These are phyloP conservation scores for Serrognathus titanus DNA, from an alignment of 2,888 invertebrate genomes.

Conservation along the genomic window DNA sequence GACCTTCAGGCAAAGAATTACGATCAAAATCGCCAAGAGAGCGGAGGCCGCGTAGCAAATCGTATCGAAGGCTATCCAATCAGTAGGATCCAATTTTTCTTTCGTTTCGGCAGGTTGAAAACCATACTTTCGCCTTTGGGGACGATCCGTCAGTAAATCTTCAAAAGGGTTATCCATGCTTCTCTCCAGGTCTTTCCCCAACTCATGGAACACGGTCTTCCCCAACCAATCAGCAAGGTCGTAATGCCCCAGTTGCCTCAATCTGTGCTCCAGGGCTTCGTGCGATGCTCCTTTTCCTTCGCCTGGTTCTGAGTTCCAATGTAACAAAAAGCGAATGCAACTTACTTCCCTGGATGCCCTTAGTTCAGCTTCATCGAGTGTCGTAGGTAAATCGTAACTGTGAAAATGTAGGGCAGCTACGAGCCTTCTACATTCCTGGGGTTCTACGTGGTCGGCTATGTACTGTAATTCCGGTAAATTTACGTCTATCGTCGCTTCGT, in stretches of 20 bases:
- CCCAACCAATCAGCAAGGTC: constrained; percentile 63
- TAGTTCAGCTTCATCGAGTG: constrained; percentile 48
- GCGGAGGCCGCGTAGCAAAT: constrained; percentile 25
- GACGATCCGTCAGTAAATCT: constrained; percentile 22
- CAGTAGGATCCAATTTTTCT: constrained; percentile 24
- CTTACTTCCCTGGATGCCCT: constrained; percentile 52
- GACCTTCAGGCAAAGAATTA: constrained; percentile 14
- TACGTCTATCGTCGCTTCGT: constrained; percentile 39
- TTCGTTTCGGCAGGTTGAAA: constrained; percentile 21
- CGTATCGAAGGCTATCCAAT: constrained; percentile 39
- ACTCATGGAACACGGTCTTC: constrained; percentile 53
- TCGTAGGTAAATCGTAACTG: constrained; percentile 47
- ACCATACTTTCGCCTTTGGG: constrained; percentile 11
- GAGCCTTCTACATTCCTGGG: constrained; percentile 57
- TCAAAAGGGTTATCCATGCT: constrained; percentile 37
- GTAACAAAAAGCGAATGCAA: constrained; percentile 56
- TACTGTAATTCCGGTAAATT: constrained; percentile 50
- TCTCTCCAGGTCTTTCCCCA: constrained; percentile 50
- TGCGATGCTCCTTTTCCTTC: constrained; percentile 59
- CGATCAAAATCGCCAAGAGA: constrained; percentile 17
- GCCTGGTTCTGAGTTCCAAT: constrained; percentile 54
- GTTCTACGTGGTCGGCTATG: constrained; percentile 56
- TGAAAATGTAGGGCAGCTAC: constrained; percentile 58
- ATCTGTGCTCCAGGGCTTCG: constrained; percentile 52
- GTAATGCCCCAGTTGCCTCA: constrained; percentile 56